These are phyloP conservation scores for Sebastes hopkinsi DNA, from an alignment of 2,797 vertebrate species.

Conservation along the genomic window DNA sequence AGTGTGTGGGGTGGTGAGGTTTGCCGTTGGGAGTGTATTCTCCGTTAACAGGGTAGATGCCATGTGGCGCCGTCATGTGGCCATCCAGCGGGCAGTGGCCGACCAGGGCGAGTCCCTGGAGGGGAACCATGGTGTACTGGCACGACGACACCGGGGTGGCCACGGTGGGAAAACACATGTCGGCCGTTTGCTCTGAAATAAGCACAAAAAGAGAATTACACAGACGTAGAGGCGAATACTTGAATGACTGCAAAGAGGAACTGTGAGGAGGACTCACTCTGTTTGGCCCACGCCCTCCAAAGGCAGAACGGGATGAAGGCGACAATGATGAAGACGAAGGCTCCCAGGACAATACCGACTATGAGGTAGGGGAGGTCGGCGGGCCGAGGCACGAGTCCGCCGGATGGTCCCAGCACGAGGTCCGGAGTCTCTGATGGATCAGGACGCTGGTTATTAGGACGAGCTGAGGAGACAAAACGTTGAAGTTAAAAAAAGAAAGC, in stretches of 20 bases:
- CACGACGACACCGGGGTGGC: conserved; percentile 88
- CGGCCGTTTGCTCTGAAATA: conserved; percentile 90
- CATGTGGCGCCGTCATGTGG: conserved; percentile 75
- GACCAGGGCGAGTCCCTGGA: conserved; percentile 86
- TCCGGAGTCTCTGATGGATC: conserved; percentile 75
- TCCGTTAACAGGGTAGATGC: conserved; percentile 73
- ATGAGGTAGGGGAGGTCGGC: conserved; percentile 95
- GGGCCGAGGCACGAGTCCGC: conserved; percentile 85
- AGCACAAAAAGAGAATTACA: conserved; percentile 22
- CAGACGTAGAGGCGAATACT: neutral
- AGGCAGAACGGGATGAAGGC: conserved; percentile 97
- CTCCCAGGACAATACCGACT: conserved; percentile 91
- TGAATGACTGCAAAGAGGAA: neutral
- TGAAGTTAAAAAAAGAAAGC: neutral
- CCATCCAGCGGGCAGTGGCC: conserved; percentile 83
- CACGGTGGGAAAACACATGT: conserved; percentile 89
- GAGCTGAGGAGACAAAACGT: conserved; percentile 75
- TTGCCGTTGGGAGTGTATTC: conserved; percentile 81
- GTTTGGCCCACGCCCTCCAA: conserved; percentile 97
- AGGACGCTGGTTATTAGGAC: conserved; percentile 77
- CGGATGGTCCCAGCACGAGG: rapidly evolving
- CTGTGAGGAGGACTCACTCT: conserved; percentile 85
- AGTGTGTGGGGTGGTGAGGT: conserved; percentile 76
- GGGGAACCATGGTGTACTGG: conserved; percentile 97
- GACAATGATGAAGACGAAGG: conserved; percentile 93